A percentile compares a stretch with the other conserved stretches of the same genome.
Conservation (phyloP, 2,797 vertebrate species). For the Notolepis coatsorum region DNA sequence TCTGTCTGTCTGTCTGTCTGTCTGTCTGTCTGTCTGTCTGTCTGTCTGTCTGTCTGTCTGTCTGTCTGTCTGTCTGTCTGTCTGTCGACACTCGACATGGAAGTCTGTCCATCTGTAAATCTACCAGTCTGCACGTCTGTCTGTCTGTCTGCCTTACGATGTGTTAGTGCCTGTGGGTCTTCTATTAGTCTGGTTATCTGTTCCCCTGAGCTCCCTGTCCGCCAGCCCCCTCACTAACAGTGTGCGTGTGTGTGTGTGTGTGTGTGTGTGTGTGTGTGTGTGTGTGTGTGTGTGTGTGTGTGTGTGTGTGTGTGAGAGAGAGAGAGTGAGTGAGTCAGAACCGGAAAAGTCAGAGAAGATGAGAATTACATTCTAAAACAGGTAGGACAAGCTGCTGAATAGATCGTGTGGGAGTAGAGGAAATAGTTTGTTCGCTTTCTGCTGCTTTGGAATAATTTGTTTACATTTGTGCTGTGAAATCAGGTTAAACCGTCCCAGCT, state of each 20-base stretch:
- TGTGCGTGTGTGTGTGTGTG: not conserved
- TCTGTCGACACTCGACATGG: too few species aligned
- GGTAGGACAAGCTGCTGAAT: too few species aligned
- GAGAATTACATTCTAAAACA: too few species aligned
- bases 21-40: slow-evolving; percentile 26
- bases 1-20: not conserved
- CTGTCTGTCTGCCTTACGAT: slow-evolving; percentile 34
- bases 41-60: slow-evolving; percentile 13
- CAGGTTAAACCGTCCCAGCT: too few species aligned
- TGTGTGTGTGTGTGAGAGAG: not conserved
- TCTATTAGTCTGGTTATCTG: not conserved
- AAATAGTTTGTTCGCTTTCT: too few species aligned
- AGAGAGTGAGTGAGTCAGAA: not conserved
- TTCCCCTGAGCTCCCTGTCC: too few species aligned
- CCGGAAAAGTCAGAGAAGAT: too few species aligned
- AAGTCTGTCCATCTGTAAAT: slow-evolving; percentile 20
- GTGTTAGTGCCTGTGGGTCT: slow-evolving; percentile 8
- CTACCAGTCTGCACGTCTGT: slow-evolving; percentile 19
- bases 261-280: not conserved
- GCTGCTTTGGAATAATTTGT: too few species aligned
- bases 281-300: not conserved
- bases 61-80: slow-evolving; percentile 32
- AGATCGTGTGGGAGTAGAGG: too few species aligned
- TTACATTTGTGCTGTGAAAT: too few species aligned
- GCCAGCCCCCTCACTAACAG: not conserved